These are phyloP conservation scores for Aleiodes testaceus DNA, from an alignment of 2,888 invertebrate species.

Conservation along the genomic window DNA sequence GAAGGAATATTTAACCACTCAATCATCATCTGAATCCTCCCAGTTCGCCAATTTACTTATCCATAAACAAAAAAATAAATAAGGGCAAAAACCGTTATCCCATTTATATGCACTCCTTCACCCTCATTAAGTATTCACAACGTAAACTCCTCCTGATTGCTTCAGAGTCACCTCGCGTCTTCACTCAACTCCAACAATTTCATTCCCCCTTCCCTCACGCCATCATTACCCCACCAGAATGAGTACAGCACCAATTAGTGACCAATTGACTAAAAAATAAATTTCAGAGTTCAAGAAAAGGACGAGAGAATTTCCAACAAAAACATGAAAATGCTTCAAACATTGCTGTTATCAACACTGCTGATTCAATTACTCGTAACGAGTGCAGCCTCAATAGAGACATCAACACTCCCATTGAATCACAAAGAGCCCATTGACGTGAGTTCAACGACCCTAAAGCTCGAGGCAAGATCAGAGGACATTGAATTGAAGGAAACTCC, in stretches of 20 bases:
- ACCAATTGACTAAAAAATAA: neutral
- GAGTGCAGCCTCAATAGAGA: slow-evolving; percentile 33
- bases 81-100: slow-evolving; percentile 61
- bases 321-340: neutral
- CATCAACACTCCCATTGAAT: slow-evolving; percentile 39
- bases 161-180: slow-evolving; percentile 51
- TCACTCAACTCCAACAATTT: slow-evolving; percentile 40
- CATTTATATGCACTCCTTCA: slow-evolving; percentile 58
- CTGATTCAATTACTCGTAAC: slow-evolving; percentile 35
- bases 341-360: slow-evolving; percentile 9
- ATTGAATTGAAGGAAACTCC: slow-evolving; percentile 29
- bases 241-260: slow-evolving; percentile 10
- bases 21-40: too few species aligned
- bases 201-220: slow-evolving; percentile 22
- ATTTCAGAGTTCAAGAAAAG: slow-evolving; percentile 39
- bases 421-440: slow-evolving; percentile 44
- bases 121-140: slow-evolving; percentile 56
- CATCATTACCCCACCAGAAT: slow-evolving; percentile 24
- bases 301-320: neutral
- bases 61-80: slow-evolving; percentile 23
- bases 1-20: too few species aligned
- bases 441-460: slow-evolving; percentile 45
- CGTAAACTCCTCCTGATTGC: slow-evolving; percentile 47
- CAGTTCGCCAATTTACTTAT: neutral
- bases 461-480: slow-evolving; percentile 52